Base-by-base conservation (phyloP, 1,140 invertebrate species). In the Polypedilum vanderplanki region DNA sequence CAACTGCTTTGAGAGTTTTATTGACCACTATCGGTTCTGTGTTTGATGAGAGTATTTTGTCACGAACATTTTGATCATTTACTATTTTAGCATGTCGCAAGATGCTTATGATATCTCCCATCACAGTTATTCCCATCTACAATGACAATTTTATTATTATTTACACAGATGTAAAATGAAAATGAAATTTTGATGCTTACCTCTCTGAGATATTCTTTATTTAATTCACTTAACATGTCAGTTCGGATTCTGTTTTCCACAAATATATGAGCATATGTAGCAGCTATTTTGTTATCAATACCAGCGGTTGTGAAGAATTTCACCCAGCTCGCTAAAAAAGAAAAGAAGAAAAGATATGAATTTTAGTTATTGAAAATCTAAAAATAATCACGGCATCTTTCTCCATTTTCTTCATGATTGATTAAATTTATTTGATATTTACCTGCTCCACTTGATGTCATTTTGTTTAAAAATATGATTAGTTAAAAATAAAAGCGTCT, bases 71-170 rank as follows among this genome's bases (percentile, higher is more conserved):
- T 79, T 89, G 87, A 77, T 89, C 88, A 79, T 89, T 87, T 1
- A 92, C 90, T 78, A 85, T 84, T 81, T 93, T 93, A 1, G 92
- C 88, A 85, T 94, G 91, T 76, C 91, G 79, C 76, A 94, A 82
- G 77, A 95, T 94, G 12, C 91, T 90, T 79, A 95, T 94, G 73
- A 94, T 88, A 83, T 95, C 92, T 15, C 93, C 93, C 86, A 94
- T 90, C 17, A 90, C 84, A 0, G 87, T 87, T 5, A 95, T 92
- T 1, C 91, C 92, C 91, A 95, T 94, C 78, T 70, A 12, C 0
- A 7, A 18, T 18, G 20, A 57, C n/a, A 57, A 12, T 57, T 57
- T 57, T 20, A 8, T 7, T 20, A 22, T 18, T 70, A 70, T 70
- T 70, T 70, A 70, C 17, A 70, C 17, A 20, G 65, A 4, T 70